These are phyloP conservation scores for Stegana nigrithorax DNA, from an alignment of 2,888 invertebrate species.

Conservation along the genomic window DNA sequence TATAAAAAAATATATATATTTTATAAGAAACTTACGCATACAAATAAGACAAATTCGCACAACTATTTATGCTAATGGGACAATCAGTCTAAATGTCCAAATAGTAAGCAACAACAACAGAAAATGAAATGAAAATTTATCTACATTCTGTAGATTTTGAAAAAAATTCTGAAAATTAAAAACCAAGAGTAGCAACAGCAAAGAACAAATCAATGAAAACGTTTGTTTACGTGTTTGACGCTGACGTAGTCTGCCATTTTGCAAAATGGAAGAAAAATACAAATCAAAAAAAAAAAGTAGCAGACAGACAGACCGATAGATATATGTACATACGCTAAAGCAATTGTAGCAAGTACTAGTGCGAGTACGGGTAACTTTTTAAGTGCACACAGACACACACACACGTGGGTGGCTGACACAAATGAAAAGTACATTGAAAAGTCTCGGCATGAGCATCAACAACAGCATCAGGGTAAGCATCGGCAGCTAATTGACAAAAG, in stretches of 20 bases:
- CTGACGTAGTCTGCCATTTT: slow-evolving; percentile 2
- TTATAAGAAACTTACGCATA: no score
- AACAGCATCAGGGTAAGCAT: not conserved
- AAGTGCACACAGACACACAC: not conserved
- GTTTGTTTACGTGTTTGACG: slow-evolving; percentile 34
- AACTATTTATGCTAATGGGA: not conserved
- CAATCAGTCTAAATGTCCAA: slow-evolving; percentile 10
- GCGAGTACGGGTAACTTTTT: not conserved
- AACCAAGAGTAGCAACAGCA: not conserved
- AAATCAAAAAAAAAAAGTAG: no score
- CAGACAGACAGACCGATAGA: not conserved
- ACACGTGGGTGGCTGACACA: not conserved
- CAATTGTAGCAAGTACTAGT: not conserved
- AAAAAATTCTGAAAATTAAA: not conserved
- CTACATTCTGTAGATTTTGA: not conserved
- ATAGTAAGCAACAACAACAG: not conserved
- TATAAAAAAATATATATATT: no score
- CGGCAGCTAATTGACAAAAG: slow-evolving; percentile 4
- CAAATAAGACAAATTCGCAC: no score
- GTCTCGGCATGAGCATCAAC: no score
- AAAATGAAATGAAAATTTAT: no score
- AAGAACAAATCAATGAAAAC: slow-evolving; percentile 35
- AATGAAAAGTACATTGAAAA: not conserved
- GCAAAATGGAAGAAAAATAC: no score
- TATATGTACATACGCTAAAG: not conserved